phyloP scores from a whole-genome alignment of 2,797 vertebrate species.

The Alectoris magna region DNA sequence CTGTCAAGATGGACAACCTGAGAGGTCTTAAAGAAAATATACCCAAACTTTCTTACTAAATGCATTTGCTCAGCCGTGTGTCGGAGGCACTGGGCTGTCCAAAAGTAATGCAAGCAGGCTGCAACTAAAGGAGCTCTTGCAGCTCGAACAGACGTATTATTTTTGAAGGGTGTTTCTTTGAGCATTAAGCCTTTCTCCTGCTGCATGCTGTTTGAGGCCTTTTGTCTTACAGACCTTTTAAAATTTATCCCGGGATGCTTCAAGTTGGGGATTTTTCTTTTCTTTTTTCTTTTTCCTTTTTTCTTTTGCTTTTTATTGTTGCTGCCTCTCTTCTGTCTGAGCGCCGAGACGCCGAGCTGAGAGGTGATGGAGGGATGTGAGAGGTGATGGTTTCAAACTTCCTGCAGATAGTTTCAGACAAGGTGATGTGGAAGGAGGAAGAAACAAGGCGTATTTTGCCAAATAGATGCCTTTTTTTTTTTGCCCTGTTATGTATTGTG shows the following conservation, averaged over 20 bases:
- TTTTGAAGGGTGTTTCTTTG: constrained; percentile 60
- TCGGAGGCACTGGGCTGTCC: background rate
- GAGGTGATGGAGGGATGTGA: background rate
- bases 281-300: background rate
- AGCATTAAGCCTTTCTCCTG: constrained; percentile 43
- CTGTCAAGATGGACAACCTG: background rate
- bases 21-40: background rate
- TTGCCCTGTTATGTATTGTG: background rate
- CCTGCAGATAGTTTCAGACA: constrained; percentile 9
- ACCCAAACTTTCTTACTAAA: background rate
- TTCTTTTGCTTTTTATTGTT: background rate
- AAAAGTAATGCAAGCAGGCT: constrained; percentile 15
- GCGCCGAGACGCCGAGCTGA: background rate
- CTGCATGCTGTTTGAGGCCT: constrained; percentile 29
- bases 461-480: background rate
- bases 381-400: constrained; percentile 14
- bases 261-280: background rate
- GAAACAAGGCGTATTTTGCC: constrained; percentile 27
- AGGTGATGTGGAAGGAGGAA: background rate
- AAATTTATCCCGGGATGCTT: constrained; percentile 32
- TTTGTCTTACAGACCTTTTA: constrained; percentile 51
- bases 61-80: background rate
- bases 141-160: constrained; percentile 29
- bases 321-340: background rate
- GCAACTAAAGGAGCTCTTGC: constrained; percentile 19